Evolutionary conservation across 2,113 vertebrate genomes (phyloP).

Genomic region (Alouatta palliata): DNA sequence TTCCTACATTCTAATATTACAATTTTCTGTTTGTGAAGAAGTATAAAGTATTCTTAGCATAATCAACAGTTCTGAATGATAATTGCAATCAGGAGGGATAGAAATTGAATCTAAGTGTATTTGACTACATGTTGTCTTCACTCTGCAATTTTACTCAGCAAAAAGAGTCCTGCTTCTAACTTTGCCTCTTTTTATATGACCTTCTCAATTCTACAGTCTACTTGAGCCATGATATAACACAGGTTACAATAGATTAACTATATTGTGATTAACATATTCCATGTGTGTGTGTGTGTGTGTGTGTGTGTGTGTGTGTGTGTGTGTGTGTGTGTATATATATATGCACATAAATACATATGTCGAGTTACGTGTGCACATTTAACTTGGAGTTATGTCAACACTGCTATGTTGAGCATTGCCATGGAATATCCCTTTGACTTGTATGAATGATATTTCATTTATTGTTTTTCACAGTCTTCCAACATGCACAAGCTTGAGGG

Average conservation of each 20-base stretch:
- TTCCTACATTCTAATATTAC: constrained; percentile 31
- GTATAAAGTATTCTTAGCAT: constrained; percentile 46
- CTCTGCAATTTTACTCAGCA: neutral
- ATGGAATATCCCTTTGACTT: neutral
- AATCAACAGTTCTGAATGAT: neutral
- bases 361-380: neutral
- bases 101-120: neutral
- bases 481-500: neutral
- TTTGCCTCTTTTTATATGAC: neutral
- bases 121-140: neutral
- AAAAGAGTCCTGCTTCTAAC: neutral
- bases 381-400: neutral
- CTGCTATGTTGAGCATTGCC: neutral
- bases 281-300: too few relatives aligned
- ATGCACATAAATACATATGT: neutral
- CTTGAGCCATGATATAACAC: neutral
- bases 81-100: neutral
- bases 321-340: too few relatives aligned
- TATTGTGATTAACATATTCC: neutral
- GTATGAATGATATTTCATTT: neutral
- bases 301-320: too few relatives aligned
- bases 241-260: neutral
- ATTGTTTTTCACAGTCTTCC: neutral
- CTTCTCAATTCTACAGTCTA: neutral
- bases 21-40: constrained; percentile 31